Evolutionary conservation across 2,797 vertebrate genomes (phyloP).

Genomic region (Halcyon chelicuti): DNA sequence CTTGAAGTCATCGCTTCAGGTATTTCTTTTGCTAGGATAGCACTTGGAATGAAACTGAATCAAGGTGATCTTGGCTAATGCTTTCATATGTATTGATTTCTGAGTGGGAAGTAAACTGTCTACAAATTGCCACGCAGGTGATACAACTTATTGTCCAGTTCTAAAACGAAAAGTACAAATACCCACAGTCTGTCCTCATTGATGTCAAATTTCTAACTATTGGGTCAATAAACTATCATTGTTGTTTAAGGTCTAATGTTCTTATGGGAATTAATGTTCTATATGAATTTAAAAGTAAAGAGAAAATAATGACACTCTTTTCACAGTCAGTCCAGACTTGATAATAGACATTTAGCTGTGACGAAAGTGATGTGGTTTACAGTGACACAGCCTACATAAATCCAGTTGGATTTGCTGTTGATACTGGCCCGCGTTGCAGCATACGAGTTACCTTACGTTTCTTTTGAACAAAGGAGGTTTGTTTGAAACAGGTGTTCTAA

Average conservation of each 20-base stretch:
- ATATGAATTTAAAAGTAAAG: background rate
- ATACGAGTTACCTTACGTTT: background rate
- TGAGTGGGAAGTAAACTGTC: background rate
- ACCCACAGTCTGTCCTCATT: accelerated
- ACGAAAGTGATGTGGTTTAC: background rate
- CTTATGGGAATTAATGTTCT: background rate
- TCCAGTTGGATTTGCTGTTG: constrained; percentile 39
- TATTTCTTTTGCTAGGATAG: background rate
- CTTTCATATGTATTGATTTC: background rate
- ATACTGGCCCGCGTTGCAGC: background rate
- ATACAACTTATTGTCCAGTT: background rate
- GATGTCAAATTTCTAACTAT: background rate
- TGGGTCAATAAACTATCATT: background rate
- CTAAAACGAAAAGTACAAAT: background rate
- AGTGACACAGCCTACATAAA: constrained; percentile 12
- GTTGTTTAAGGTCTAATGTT: background rate
- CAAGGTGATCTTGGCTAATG: background rate
- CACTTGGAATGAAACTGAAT: background rate
- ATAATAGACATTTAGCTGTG: background rate
- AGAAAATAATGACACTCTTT: background rate
- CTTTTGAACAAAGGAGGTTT: constrained; percentile 56
- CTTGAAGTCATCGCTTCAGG: background rate
- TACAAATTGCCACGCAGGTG: too few relatives aligned
- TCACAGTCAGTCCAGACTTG: background rate
- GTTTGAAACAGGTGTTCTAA: constrained; percentile 55